Conservation (phyloP, 2,113 vertebrate genomes). For the Cottus gobio region DNA sequence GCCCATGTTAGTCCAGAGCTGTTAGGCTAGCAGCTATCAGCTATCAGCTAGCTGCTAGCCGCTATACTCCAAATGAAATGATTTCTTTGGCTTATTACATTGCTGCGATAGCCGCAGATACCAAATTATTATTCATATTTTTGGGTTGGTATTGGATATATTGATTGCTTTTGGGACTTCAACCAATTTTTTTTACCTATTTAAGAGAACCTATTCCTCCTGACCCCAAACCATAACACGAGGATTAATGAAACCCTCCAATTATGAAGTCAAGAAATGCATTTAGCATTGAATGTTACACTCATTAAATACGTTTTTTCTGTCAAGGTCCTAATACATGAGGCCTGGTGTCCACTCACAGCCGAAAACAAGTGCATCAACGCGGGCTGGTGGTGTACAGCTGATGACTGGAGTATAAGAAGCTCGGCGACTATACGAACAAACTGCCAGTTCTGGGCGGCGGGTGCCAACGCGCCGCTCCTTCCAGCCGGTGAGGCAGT, state of each 20-base stretch:
- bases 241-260: constrained; percentile 4
- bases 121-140: no score
- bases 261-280: constrained; percentile 2
- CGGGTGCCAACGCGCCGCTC: constrained; percentile 26
- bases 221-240: not conserved
- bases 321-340: constrained; percentile 5
- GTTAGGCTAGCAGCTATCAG: no score
- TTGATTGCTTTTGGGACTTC: not conserved
- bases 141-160: not conserved
- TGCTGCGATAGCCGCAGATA: no score
- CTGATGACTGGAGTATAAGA: constrained; percentile 3
- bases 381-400: constrained; percentile 20
- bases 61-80: not conserved
- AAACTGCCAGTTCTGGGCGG: constrained; percentile 37
- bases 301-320: not conserved
- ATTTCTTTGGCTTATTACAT: not conserved
- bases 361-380: constrained; percentile 8
- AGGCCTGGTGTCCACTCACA: not conserved
- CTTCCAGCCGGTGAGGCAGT: constrained; percentile 32
- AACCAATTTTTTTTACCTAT: not conserved
- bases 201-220: not conserved
- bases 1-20: no score
- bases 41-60: no score
- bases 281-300: constrained; percentile 15
- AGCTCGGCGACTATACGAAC: not conserved